phyloP scores from a whole-genome alignment of 2,113 vertebrate genomes.

The Mugil cephalus region DNA sequence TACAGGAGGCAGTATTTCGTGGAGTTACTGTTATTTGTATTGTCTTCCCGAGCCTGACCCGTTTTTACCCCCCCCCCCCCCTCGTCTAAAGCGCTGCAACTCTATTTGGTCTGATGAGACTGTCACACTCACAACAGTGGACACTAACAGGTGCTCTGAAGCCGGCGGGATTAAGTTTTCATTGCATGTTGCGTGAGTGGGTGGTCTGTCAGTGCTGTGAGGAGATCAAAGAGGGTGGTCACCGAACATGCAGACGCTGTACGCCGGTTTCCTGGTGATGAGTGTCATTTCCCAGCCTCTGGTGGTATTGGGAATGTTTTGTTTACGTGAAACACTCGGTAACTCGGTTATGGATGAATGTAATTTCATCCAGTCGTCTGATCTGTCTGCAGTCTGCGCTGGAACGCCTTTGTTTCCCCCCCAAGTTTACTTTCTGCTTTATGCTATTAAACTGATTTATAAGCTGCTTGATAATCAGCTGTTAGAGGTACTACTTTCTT shows the following conservation, averaged over 20 bases:
- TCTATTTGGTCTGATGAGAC: slow-evolving; percentile 5
- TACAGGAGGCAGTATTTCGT: neutral
- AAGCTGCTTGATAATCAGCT: no score
- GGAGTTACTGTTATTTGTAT: neutral
- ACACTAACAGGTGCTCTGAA: slow-evolving; percentile 38
- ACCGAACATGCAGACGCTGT: slow-evolving; percentile 4
- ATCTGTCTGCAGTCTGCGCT: neutral
- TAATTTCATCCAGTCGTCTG: neutral
- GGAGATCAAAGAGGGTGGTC: slow-evolving; percentile 27
- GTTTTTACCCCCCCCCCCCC: no score
- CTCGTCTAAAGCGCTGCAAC: slow-evolving; percentile 14
- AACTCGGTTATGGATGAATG: neutral
- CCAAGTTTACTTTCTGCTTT: neutral
- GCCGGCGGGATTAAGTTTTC: slow-evolving; percentile 50
- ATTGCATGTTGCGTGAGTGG: slow-evolving; percentile 30
- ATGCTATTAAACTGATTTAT: no score
- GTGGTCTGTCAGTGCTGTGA: slow-evolving; percentile 25
- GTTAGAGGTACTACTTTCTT: no score
- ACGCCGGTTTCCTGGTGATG: slow-evolving; percentile 12
- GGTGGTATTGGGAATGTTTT: slow-evolving; percentile 2
- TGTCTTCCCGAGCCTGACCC: slow-evolving; percentile 12
- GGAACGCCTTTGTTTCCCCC: neutral
- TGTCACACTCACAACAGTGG: neutral
- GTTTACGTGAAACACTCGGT: neutral
- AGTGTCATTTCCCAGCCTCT: neutral